Percentiles rank a stretch among this genome's conserved stretches.
These are phyloP conservation scores for Chunga burmeisteri DNA, from an alignment of 2,113 vertebrate species.

Conservation along the genomic window DNA sequence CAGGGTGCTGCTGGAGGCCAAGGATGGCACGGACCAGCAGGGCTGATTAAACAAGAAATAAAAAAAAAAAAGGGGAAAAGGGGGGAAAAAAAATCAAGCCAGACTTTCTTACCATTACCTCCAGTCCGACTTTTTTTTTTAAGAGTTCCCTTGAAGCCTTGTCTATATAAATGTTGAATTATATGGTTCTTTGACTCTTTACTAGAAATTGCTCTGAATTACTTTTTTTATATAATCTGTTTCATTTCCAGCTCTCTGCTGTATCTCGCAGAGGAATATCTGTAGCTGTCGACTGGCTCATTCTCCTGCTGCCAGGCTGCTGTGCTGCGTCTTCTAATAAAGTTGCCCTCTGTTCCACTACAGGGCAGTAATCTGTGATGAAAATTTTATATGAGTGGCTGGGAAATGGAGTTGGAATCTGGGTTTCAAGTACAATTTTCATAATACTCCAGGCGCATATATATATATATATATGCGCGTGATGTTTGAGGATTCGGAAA, in stretches of 20 bases:
- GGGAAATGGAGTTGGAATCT: neutral
- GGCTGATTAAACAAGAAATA: neutral
- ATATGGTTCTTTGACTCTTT: constrained; percentile 44
- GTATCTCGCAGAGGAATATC: constrained; percentile 14
- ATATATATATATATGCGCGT: fast-evolving
- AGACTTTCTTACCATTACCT: neutral
- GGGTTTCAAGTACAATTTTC: neutral
- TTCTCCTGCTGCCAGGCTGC: constrained; percentile 11
- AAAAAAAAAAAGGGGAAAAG: no score
- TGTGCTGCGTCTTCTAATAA: neutral
- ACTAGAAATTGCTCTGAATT: constrained; percentile 52
- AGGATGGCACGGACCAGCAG: neutral
- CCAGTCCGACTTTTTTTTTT: neutral
- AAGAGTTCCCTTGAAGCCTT: constrained; percentile 33
- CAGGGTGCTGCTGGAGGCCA: neutral
- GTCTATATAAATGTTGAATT: constrained; percentile 53
- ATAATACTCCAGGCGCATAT: neutral
- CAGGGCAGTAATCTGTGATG: constrained; percentile 44
- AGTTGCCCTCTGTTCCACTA: constrained; percentile 28
- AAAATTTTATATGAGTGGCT: neutral
- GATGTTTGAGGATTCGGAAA: neutral
- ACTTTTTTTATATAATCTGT: constrained; percentile 35
- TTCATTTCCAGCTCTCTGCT: constrained; percentile 42
- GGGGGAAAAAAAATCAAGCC: neutral
- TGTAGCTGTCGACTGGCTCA: constrained; percentile 10